These are phyloP conservation scores for Chymomyza costata DNA, from an alignment of 1,140 invertebrate genomes.

Conservation along the genomic window DNA sequence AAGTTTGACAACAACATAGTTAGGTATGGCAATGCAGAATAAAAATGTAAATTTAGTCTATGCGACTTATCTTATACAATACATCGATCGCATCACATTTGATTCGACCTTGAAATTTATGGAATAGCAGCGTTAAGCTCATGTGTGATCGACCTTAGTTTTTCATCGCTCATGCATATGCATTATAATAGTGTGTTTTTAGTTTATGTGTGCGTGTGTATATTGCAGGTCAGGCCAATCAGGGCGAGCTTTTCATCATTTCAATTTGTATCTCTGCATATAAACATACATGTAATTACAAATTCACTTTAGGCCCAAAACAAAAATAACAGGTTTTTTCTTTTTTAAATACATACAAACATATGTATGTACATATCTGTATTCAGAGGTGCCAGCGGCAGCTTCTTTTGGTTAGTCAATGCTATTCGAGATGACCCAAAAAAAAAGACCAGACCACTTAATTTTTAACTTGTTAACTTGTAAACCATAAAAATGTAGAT, in stretches of 20 bases:
- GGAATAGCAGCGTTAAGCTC: too few relatives aligned
- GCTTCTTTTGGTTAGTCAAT: slow-evolving; percentile 13
- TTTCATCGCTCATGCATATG: too few relatives aligned
- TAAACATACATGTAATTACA: slow-evolving; percentile 29
- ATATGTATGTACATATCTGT: slow-evolving; percentile 25
- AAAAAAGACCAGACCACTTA: slow-evolving; percentile 19
- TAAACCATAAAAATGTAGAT: slow-evolving; percentile 30
- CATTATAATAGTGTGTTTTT: too few relatives aligned
- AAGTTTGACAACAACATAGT: too few relatives aligned
- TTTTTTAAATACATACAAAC: too few relatives aligned
- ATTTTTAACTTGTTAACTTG: slow-evolving; percentile 41
- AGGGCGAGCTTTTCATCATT: slow-evolving; percentile 16
- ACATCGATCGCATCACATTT: too few relatives aligned
- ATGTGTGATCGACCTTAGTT: too few relatives aligned
- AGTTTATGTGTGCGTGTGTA: slow-evolving; percentile 3
- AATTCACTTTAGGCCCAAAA: slow-evolving; percentile 37
- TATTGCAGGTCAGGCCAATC: slow-evolving; percentile 39
- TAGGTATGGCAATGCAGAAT: too few relatives aligned
- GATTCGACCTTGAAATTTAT: too few relatives aligned
- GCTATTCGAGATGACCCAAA: slow-evolving; percentile 2
- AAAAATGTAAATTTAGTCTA: too few relatives aligned
- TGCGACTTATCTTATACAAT: too few relatives aligned
- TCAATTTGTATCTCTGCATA: slow-evolving; percentile 24
- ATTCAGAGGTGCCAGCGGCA: too few relatives aligned
- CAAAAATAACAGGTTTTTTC: slow-evolving; percentile 52